These are phyloP conservation scores for Euphydryas editha DNA, from an alignment of 2,888 invertebrate genomes.

Conservation along the genomic window DNA sequence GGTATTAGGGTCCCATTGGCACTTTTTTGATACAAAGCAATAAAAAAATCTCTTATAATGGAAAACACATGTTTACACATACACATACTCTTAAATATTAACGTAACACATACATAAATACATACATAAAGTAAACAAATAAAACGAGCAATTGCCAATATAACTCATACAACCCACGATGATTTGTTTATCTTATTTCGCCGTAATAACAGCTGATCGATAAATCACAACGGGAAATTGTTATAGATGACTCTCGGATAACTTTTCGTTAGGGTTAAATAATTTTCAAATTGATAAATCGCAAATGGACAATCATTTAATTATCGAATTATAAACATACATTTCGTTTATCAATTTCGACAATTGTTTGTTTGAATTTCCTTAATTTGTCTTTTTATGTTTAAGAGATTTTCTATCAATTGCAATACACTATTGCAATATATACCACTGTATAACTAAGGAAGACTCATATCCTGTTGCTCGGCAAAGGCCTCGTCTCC, in stretches of 20 bases:
- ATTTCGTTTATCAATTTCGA: not conserved
- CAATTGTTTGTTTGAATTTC: not conserved
- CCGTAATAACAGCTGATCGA: slow-evolving; percentile 36
- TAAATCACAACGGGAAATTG: slow-evolving; percentile 38
- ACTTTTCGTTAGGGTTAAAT: not conserved
- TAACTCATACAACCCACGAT: slow-evolving; percentile 23
- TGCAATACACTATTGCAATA: too few relatives aligned
- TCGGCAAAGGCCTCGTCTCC: too few relatives aligned
- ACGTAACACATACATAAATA: not conserved
- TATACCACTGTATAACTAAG: too few relatives aligned
- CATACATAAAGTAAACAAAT: slow-evolving; percentile 6
- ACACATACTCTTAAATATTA: not conserved
- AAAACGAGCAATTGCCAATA: slow-evolving; percentile 17
- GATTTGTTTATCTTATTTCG: slow-evolving; percentile 40
- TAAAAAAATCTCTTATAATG: too few relatives aligned
- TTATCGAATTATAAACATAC: not conserved
- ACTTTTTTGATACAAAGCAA: too few relatives aligned
- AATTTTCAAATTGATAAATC: slow-evolving; percentile 11
- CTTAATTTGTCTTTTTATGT: not conserved
- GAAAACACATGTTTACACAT: not conserved
- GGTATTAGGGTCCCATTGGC: too few relatives aligned
- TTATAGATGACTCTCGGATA: slow-evolving; percentile 28
- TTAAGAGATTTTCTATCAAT: too few relatives aligned
- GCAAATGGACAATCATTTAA: slow-evolving; percentile 2
- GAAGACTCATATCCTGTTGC: too few relatives aligned